Conservation (phyloP, 2,888 invertebrate genomes). For the Hemicrepidius hirtus region DNA sequence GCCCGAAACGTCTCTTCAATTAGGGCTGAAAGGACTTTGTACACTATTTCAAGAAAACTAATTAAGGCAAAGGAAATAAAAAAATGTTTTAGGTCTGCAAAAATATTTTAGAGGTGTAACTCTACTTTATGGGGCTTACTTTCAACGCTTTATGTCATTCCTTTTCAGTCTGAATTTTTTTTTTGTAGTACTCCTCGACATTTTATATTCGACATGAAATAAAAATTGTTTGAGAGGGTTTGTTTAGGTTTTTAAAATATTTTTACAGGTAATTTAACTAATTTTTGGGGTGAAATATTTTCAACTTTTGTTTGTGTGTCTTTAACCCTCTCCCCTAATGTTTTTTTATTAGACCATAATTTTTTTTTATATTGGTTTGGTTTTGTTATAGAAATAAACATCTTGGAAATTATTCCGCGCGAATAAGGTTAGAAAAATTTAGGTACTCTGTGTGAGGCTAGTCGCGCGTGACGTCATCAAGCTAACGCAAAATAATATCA, state of each 20-base stretch:
- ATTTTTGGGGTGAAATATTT: background rate
- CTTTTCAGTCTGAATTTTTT: background rate
- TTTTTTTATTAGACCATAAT: no score
- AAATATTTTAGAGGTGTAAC: conserved; percentile 21
- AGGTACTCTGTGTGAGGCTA: no score
- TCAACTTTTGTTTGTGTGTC: background rate
- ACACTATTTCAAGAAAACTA: conserved; percentile 43
- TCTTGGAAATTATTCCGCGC: no score
- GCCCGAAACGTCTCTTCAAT: conserved; percentile 48
- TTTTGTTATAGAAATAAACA: no score
- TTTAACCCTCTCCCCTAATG: background rate
- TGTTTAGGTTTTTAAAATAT: background rate
- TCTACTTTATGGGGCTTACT: background rate
- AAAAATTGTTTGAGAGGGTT: conserved; percentile 1
- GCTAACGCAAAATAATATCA: no score
- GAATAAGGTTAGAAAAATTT: no score
- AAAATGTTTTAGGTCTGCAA: conserved; percentile 20
- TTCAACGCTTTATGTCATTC: background rate
- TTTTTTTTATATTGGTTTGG: no score
- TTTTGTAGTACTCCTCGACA: background rate
- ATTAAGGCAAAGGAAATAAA: conserved; percentile 36
- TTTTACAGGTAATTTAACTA: conserved; percentile 17
- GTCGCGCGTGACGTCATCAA: no score
- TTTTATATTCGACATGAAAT: conserved; percentile 11
- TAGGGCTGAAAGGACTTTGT: conserved; percentile 47